These are phyloP conservation scores for Myanophis thanlyinensis DNA, from an alignment of 2,113 vertebrate species.

Conservation along the genomic window DNA sequence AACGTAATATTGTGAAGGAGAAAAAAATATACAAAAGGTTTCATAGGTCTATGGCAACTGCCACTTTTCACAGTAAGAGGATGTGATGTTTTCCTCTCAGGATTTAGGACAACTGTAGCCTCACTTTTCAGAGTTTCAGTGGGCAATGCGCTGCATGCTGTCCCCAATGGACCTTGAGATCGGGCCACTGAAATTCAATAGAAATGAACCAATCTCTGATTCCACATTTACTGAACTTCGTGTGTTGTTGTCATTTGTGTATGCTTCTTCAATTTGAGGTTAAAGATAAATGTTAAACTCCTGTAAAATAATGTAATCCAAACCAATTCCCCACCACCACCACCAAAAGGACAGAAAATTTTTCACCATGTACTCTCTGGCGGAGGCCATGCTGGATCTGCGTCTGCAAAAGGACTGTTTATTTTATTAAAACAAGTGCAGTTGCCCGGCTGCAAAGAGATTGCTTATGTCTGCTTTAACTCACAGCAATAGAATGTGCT, in stretches of 20 bases:
- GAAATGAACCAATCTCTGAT: neutral
- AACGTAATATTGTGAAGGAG: neutral
- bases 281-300: neutral
- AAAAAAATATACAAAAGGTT: neutral
- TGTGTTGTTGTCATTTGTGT: neutral
- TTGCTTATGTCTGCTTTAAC: neutral
- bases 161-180: neutral
- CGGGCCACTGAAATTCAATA: neutral
- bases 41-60: neutral
- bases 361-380: neutral
- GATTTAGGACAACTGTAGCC: neutral
- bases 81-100: neutral
- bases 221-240: neutral
- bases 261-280: neutral
- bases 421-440: neutral
- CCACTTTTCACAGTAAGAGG: neutral
- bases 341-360: neutral
- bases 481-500: neutral
- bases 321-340: neutral
- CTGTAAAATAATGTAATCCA: neutral
- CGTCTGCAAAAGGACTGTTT: neutral
- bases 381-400: neutral
- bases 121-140: neutral
- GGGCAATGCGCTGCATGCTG: neutral
- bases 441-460: neutral